Evolutionary conservation across 2,113 vertebrate species (phyloP).

Genomic region (Osmerus mordax): DNA sequence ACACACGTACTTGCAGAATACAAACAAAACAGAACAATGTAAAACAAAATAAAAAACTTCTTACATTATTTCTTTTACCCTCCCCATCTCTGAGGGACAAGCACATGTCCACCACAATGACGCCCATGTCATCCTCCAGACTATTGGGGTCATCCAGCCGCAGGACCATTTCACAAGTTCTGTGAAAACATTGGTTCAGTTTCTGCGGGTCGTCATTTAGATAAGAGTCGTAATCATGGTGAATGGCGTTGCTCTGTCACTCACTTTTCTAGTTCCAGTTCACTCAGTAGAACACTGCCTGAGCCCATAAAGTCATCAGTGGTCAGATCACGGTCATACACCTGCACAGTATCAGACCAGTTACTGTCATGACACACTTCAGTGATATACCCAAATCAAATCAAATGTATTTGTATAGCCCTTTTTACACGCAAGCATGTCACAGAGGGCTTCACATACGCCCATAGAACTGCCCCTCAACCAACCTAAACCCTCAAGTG

Average conservation of each 20-base stretch:
- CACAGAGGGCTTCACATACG: too few species aligned
- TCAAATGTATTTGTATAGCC: too few species aligned
- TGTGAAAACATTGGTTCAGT: conserved; percentile 44
- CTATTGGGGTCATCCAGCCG: conserved; percentile 89
- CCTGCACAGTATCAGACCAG: conserved; percentile 62
- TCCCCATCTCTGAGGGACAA: conserved; percentile 78
- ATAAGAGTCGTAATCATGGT: neutral
- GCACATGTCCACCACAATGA: conserved; percentile 82
- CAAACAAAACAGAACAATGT: neutral
- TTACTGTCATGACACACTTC: neutral
- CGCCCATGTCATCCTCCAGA: conserved; percentile 94
- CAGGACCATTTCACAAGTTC: conserved; percentile 77
- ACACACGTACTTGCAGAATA: too few species aligned
- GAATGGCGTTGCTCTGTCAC: conserved; percentile 24
- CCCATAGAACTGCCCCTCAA: too few species aligned
- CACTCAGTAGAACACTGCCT: conserved; percentile 70
- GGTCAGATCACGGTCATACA: conserved; percentile 94
- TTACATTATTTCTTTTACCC: conserved; percentile 75
- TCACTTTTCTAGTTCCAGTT: conserved; percentile 89
- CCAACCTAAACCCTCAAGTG: too few species aligned
- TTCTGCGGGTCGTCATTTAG: too few species aligned
- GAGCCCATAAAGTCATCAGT: conserved; percentile 97
- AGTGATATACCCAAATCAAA: neutral
- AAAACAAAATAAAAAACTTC: neutral
- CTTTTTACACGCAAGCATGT: too few species aligned